Conservation (phyloP, 2,113 vertebrate genomes). For the Micromys minutus region DNA sequence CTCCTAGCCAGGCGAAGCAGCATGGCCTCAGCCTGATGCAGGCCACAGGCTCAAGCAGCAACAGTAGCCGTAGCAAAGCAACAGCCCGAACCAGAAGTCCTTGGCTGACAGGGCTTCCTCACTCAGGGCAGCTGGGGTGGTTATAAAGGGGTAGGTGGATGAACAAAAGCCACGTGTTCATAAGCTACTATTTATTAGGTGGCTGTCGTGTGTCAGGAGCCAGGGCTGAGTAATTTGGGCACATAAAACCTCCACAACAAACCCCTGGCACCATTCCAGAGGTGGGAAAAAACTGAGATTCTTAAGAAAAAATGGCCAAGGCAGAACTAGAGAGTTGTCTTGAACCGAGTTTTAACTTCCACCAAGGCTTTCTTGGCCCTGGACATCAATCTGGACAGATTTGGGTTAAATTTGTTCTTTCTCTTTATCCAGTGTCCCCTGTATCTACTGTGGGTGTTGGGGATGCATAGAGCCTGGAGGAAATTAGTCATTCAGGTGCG, state of each 20-base stretch:
- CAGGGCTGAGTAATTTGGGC: neutral
- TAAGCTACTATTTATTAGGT: neutral
- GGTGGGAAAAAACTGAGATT: neutral
- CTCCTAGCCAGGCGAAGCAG: neutral
- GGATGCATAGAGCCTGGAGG: neutral
- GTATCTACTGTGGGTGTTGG: accelerated
- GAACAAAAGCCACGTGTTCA: neutral
- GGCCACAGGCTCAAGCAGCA: neutral
- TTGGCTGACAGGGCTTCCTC: neutral
- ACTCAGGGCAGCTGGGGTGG: too few species aligned
- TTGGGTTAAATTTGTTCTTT: neutral
- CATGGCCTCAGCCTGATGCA: neutral
- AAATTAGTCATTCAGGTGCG: neutral
- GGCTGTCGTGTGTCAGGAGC: accelerated
- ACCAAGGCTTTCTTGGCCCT: too few species aligned
- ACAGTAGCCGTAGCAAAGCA: accelerated
- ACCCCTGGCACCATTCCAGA: neutral
- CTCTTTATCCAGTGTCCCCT: accelerated
- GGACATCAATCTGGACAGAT: neutral
- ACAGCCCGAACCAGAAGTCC: accelerated
- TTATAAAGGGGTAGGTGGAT: neutral
- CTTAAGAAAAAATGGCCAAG: neutral
- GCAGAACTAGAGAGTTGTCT: neutral
- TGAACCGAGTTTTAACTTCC: neutral
- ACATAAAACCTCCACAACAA: accelerated